phyloP scores from a whole-genome alignment of 2,797 vertebrate species.

The Tapera naevia region DNA sequence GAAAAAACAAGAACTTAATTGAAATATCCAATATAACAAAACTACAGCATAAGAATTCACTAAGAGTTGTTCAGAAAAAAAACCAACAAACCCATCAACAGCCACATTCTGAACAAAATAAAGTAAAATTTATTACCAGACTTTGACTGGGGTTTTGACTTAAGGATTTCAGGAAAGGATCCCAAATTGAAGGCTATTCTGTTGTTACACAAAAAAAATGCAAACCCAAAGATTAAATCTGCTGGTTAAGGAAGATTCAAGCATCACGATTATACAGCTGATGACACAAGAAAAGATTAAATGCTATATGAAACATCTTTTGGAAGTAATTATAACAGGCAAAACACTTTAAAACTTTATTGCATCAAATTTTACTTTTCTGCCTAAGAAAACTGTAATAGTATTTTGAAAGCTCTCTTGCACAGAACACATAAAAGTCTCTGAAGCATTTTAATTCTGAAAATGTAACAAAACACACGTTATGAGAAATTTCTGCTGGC shows the following conservation, averaged over 20 bases:
- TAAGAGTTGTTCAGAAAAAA: background rate
- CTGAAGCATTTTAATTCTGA: slow-evolving; percentile 21
- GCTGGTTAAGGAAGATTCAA: slow-evolving; percentile 66
- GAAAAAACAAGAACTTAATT: background rate
- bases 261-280: slow-evolving; percentile 50
- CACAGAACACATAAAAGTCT: slow-evolving; percentile 24
- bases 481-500: slow-evolving; percentile 47
- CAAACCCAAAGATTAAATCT: slow-evolving; percentile 37
- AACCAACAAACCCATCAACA: background rate
- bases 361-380: slow-evolving; percentile 66
- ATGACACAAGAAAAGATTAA: background rate
- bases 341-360: slow-evolving; percentile 62
- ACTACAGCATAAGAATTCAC: background rate
- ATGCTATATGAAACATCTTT: background rate
- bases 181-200: background rate
- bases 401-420: slow-evolving; percentile 40
- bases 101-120: background rate
- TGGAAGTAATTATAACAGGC: slow-evolving; percentile 21
- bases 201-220: background rate
- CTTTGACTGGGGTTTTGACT: background rate
- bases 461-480: slow-evolving; percentile 36
- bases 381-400: slow-evolving; percentile 37
- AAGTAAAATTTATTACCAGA: background rate
- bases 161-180: background rate
- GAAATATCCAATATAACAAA: background rate